Conservation (phyloP, 2,113 vertebrate genomes). For the Mystacornis crossleyi region DNA sequence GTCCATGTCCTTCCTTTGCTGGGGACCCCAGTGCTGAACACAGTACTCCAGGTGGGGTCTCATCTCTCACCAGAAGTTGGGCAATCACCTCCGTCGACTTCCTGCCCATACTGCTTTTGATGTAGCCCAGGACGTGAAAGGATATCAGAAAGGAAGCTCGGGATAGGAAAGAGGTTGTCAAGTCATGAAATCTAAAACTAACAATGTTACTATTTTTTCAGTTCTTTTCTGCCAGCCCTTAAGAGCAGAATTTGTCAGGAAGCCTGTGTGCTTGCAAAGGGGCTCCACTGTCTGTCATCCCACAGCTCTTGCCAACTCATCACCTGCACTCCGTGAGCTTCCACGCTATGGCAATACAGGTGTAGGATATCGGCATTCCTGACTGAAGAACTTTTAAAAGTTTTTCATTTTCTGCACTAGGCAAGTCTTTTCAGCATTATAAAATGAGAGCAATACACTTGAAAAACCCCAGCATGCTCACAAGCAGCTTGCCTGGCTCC, state of each 20-base stretch:
- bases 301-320: neutral
- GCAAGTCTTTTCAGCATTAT: neutral
- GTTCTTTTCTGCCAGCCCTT: neutral
- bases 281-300: neutral
- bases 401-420: neutral
- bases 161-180: neutral
- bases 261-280: neutral
- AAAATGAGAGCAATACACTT: neutral
- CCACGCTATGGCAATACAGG: fast-evolving
- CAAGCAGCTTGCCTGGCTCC: neutral
- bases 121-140: neutral
- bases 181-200: neutral
- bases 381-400: neutral
- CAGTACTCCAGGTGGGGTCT: neutral
- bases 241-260: neutral
- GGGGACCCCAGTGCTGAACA: neutral
- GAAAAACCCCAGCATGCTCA: neutral
- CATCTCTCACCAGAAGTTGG: neutral
- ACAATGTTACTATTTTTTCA: neutral
- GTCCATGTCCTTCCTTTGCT: neutral
- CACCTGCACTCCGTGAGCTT: neutral
- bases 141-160: neutral
- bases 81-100: neutral
- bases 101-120: neutral
- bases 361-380: neutral